These are phyloP conservation scores for Australoheros scitulus DNA, from an alignment of 2,113 vertebrate species.

Conservation along the genomic window DNA sequence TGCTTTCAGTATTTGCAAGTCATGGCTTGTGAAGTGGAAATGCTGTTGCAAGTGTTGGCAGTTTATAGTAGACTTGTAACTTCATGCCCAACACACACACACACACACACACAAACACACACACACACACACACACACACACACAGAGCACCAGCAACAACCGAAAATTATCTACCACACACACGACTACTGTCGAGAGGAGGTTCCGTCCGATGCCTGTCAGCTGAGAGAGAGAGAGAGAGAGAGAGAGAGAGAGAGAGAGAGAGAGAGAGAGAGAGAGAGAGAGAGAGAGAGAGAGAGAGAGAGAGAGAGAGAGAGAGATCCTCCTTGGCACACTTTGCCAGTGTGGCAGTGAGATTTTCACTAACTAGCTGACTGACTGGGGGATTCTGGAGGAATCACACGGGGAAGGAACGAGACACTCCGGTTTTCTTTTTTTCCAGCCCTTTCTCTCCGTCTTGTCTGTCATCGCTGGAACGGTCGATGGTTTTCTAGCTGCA, in stretches of 20 bases:
- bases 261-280: conserved; percentile 20
- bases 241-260: conserved; percentile 46
- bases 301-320: conserved; percentile 46
- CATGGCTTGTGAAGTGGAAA: conserved; percentile 16
- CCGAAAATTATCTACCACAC: conserved; percentile 41
- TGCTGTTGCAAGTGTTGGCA: background rate
- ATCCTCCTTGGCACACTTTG: conserved; percentile 65
- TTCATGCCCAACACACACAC: conserved; percentile 33
- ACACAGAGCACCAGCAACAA: background rate
- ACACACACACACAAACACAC: no score
- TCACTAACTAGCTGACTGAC: conserved; percentile 66
- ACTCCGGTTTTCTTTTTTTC: background rate
- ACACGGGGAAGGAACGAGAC: conserved; percentile 14
- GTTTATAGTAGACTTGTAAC: conserved; percentile 14
- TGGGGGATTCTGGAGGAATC: conserved; percentile 57
- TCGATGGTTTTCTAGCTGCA: conserved; percentile 56
- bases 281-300: conserved; percentile 37
- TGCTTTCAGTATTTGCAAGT: conserved; percentile 16
- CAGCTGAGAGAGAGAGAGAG: conserved; percentile 41
- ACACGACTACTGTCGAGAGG: conserved; percentile 47
- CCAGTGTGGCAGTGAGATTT: conserved; percentile 69
- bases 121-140: no score
- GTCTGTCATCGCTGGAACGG: conserved; percentile 27
- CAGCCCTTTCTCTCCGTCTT: conserved; percentile 8
- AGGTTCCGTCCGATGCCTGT: conserved; percentile 33